These are phyloP conservation scores for Gryon sp. DNA, from an alignment of 1,140 invertebrate genomes.

Conservation along the genomic window DNA sequence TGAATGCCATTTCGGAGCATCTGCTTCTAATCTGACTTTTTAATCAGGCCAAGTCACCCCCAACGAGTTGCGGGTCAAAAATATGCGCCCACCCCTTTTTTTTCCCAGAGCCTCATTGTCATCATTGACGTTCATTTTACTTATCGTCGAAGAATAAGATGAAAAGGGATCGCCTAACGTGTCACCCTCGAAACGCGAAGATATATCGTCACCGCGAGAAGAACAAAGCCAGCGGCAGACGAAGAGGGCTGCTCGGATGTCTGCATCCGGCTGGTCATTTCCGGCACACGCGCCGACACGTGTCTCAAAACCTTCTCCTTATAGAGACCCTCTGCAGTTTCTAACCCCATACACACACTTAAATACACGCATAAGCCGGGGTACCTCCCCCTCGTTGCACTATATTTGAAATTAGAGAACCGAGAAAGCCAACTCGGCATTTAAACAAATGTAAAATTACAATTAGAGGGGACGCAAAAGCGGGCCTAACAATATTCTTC, in stretches of 20 bases:
- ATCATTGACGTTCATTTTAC: slow-evolving; percentile 21
- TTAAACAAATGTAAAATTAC: slow-evolving; percentile 59
- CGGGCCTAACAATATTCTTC: not conserved
- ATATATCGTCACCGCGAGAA: slow-evolving; percentile 69
- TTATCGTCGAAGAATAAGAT: slow-evolving; percentile 29
- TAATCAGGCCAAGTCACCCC: slow-evolving; percentile 7
- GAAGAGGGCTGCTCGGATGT: slow-evolving; percentile 74
- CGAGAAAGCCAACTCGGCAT: slow-evolving; percentile 57
- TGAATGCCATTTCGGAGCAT: too few species aligned
- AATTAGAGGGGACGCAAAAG: slow-evolving; percentile 56
- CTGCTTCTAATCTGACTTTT: slow-evolving; percentile 30
- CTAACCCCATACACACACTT: slow-evolving; percentile 55
- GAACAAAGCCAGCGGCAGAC: slow-evolving; percentile 64
- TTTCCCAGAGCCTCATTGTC: slow-evolving; percentile 34
- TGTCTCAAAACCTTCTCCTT: slow-evolving; percentile 67
- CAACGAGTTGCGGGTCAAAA: slow-evolving; percentile 22
- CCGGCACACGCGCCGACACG: slow-evolving; percentile 78
- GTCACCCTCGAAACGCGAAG: slow-evolving; percentile 58
- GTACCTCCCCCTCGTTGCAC: slow-evolving; percentile 55
- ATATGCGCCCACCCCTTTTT: slow-evolving; percentile 48
- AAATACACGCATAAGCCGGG: too few species aligned
- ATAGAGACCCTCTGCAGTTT: slow-evolving; percentile 58
- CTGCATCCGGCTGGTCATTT: slow-evolving; percentile 80
- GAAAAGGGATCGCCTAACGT: slow-evolving; percentile 57
- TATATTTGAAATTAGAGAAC: slow-evolving; percentile 64